Percentiles rank a stretch among this genome's conserved stretches.
Conservation (phyloP, 2,113 vertebrate genomes). For the Pelusios castaneus region DNA sequence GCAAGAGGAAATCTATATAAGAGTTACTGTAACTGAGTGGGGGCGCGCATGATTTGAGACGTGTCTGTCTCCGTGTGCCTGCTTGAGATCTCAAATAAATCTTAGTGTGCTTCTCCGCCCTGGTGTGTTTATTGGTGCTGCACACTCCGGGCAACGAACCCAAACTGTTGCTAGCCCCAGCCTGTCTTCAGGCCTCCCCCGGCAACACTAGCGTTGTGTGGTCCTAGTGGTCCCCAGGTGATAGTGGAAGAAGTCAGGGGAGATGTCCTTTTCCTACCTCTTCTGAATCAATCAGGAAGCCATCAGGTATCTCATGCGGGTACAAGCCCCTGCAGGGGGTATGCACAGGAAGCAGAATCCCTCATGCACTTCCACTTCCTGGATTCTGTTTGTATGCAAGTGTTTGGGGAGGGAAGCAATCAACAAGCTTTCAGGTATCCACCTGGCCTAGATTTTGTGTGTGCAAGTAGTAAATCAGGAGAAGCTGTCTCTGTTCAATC, state of each 20-base stretch:
- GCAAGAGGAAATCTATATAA: too few relatives aligned
- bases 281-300: not conserved
- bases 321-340: not conserved
- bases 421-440: not conserved
- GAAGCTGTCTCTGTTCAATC: not conserved
- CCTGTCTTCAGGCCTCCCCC: too few relatives aligned
- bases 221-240: not conserved
- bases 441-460: not conserved
- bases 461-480: not conserved
- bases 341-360: not conserved
- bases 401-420: not conserved
- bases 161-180: too few relatives aligned
- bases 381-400: not conserved
- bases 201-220: too few relatives aligned
- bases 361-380: not conserved
- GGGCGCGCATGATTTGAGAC: too few relatives aligned
- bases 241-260: not conserved
- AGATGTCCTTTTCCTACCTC: not conserved
- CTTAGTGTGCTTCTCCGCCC: too few relatives aligned
- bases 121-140: too few relatives aligned
- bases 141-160: too few relatives aligned
- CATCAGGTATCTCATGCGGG: not conserved
- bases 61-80: too few relatives aligned
- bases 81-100: too few relatives aligned
- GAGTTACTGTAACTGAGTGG: too few relatives aligned